These are phyloP conservation scores for Poeciliopsis occidentalis DNA, from an alignment of 2,113 vertebrate genomes.

Conservation along the genomic window DNA sequence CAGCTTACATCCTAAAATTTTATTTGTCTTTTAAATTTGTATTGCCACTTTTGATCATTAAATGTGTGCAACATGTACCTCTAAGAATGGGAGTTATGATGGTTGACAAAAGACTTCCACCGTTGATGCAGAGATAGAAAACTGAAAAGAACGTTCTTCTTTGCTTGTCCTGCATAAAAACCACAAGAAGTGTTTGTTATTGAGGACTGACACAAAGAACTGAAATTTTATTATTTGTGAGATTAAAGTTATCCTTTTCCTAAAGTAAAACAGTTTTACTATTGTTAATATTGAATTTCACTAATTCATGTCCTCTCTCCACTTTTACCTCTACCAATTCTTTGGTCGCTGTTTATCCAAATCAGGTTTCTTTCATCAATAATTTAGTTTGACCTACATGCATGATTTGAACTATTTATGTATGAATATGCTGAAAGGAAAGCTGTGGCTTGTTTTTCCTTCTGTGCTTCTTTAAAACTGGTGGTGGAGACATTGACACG, in stretches of 20 bases:
- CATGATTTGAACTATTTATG: too few species aligned
- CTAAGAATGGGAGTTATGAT: constrained; percentile 90
- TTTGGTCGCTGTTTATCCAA: too few species aligned
- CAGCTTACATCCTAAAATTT: not conserved
- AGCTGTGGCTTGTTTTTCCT: too few species aligned
- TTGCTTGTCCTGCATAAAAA: constrained; percentile 84
- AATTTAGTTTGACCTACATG: too few species aligned
- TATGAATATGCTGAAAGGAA: too few species aligned
- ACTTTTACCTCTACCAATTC: too few species aligned
- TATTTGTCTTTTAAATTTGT: constrained; percentile 4
- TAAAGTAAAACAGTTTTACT: not conserved
- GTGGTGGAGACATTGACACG: too few species aligned
- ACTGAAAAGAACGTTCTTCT: constrained; percentile 93
- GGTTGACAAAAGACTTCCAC: constrained; percentile 92
- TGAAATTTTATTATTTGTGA: not conserved
- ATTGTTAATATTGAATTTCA: not conserved
- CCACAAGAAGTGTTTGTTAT: not conserved
- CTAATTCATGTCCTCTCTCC: not conserved
- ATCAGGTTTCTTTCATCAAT: too few species aligned
- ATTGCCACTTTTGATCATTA: not conserved
- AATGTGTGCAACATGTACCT: constrained; percentile 77
- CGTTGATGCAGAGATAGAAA: constrained; percentile 93
- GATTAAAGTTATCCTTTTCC: not conserved
- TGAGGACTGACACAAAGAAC: not conserved
- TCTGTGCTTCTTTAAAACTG: too few species aligned